Conservation (phyloP, 2,113 vertebrate genomes). For the Charadrius vociferus region DNA sequence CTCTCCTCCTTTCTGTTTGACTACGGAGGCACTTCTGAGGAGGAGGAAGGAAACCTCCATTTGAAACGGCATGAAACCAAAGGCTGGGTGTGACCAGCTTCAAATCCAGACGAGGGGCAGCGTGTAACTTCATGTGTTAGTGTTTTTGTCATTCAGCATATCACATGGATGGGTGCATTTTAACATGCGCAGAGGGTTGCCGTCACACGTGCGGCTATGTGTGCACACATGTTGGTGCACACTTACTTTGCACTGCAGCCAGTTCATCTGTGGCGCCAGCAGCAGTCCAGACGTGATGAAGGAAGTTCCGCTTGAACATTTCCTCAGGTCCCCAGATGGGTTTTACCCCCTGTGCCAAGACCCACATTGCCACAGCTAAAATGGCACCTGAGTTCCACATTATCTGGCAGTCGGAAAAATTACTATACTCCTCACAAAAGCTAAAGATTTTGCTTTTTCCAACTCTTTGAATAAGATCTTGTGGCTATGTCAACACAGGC, state of each 20-base stretch:
- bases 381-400: neutral
- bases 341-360: rapidly evolving
- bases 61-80: neutral
- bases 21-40: neutral
- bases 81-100: slow-evolving; percentile 26
- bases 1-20: neutral
- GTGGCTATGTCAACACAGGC: neutral
- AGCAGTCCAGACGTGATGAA: neutral
- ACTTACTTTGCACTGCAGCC: neutral
- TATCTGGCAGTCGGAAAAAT: neutral
- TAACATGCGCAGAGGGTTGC: neutral
- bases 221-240: rapidly evolving
- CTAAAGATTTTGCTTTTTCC: neutral
- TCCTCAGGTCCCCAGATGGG: neutral
- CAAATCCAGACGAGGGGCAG: neutral
- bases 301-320: neutral
- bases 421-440: neutral
- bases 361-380: neutral
- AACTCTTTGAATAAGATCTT: neutral
- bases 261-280: neutral
- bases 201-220: neutral
- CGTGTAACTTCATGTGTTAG: neutral
- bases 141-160: rapidly evolving
- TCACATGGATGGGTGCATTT: neutral
- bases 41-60: neutral